Evolutionary conservation across 2,888 invertebrate species (phyloP).

Genomic region (Apamea sordens): DNA sequence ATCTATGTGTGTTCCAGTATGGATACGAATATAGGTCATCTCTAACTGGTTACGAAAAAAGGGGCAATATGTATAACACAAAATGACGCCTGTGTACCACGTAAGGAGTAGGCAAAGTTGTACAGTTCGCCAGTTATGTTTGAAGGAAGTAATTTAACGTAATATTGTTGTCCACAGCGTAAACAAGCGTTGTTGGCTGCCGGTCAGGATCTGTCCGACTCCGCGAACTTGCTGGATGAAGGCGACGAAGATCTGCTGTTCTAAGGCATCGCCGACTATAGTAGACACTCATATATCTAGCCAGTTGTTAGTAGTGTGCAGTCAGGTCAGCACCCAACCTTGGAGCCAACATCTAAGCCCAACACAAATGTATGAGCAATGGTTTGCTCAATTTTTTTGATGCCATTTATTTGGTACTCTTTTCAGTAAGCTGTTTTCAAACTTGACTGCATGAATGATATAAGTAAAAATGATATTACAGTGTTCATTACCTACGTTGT

Average conservation of each 20-base stretch:
- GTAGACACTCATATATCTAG: constrained; percentile 69
- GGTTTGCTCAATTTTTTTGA: constrained; percentile 18
- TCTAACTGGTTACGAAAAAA: no score
- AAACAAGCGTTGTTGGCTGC: constrained; percentile 76
- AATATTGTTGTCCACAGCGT: constrained; percentile 71
- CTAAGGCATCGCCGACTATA: constrained; percentile 84
- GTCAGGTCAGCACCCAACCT: constrained; percentile 67
- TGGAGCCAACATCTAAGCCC: constrained; percentile 34
- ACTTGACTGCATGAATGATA: constrained; percentile 78
- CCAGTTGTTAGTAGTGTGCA: constrained; percentile 78
- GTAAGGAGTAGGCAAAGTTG: background rate
- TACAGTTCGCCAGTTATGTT: background rate
- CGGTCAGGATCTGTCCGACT: constrained; percentile 80
- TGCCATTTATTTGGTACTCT: constrained; percentile 13
- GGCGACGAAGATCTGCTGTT: constrained; percentile 97
- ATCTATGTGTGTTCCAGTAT: no score
- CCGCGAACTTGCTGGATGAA: constrained; percentile 95
- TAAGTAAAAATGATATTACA: constrained; percentile 81
- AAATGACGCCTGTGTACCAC: no score
- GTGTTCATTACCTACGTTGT: constrained; percentile 81
- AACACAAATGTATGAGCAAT: constrained; percentile 27
- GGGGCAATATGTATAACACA: background rate
- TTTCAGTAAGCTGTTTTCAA: constrained; percentile 45
- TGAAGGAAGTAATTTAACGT: background rate
- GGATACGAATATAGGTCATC: no score